Evolutionary conservation across 2,888 invertebrate genomes (phyloP).

Genomic region (Synergus itoensis): DNA sequence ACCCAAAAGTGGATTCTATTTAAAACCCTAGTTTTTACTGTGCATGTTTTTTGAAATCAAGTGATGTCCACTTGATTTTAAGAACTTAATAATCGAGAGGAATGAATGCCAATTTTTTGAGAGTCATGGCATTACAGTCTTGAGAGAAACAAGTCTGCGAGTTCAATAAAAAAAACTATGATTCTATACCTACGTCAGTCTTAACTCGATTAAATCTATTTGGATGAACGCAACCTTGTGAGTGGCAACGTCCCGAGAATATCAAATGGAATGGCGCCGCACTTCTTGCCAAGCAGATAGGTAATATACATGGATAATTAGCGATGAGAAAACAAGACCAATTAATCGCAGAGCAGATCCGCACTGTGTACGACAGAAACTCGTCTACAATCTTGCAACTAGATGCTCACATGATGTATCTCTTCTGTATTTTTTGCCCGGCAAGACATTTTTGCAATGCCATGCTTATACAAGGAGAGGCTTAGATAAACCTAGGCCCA

Average conservation of each 20-base stretch:
- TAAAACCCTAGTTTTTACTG: no score
- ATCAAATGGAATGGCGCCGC: constrained; percentile 40
- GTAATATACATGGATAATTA: constrained; percentile 42
- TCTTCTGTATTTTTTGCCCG: constrained; percentile 9
- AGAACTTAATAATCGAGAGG: constrained; percentile 7
- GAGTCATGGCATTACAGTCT: constrained; percentile 18
- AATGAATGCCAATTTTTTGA: constrained; percentile 10
- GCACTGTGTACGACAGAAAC: constrained; percentile 35
- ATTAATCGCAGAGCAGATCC: constrained; percentile 39
- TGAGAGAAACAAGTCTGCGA: constrained; percentile 30
- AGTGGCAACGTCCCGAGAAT: constrained; percentile 34
- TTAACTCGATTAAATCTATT: constrained; percentile 41
- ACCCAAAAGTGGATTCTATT: no score
- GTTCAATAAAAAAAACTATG: constrained; percentile 18
- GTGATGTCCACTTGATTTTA: background rate
- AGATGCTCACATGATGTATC: constrained; percentile 27
- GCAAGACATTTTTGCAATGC: background rate
- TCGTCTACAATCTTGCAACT: constrained; percentile 27
- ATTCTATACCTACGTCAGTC: constrained; percentile 37
- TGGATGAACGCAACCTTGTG: constrained; percentile 29
- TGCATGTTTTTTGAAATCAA: background rate
- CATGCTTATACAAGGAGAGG: background rate
- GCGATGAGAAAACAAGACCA: constrained; percentile 39
- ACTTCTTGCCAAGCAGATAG: constrained; percentile 40
- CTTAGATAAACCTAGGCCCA: background rate